A percentile compares a stretch with the other conserved stretches of the same genome.
Conservation (phyloP, 2,113 vertebrate species). For the Campylomormyrus numenius region DNA sequence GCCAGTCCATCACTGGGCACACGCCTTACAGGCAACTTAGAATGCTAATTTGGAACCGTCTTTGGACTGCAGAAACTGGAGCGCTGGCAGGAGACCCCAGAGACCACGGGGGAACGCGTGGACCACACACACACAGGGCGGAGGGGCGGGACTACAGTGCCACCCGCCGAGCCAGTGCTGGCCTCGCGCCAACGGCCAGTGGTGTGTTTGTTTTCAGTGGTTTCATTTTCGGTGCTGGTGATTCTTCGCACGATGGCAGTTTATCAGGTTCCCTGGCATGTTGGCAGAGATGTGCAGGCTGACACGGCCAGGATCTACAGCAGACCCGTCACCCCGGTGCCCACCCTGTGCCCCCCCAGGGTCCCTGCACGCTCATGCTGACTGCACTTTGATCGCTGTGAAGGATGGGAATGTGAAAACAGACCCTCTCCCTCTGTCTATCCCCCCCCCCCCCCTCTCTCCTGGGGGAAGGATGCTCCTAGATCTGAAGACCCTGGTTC, state of each 20-base stretch:
- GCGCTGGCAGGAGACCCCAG: neutral
- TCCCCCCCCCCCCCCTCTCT: neutral
- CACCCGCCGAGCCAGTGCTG: neutral
- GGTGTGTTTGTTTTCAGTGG: neutral
- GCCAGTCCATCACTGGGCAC: neutral
- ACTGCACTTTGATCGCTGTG: neutral
- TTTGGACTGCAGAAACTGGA: neutral
- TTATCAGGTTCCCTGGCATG: neutral
- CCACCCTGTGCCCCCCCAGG: neutral
- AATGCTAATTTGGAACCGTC: neutral
- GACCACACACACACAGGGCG: neutral
- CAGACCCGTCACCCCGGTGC: neutral
- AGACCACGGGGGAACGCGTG: neutral
- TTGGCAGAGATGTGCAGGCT: neutral
- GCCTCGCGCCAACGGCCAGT: neutral
- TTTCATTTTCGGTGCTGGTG: neutral
- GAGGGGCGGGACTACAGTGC: neutral
- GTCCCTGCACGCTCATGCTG: neutral
- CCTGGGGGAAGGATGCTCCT: neutral
- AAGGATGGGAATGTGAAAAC: constrained; percentile 6
- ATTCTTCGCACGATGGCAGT: neutral
- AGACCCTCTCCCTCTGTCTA: neutral
- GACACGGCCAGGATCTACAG: neutral
- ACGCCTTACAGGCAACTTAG: neutral
- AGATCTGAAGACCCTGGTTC: neutral